These are phyloP conservation scores for Glaucidium brasilianum DNA, from an alignment of 2,113 vertebrate genomes.

Conservation along the genomic window DNA sequence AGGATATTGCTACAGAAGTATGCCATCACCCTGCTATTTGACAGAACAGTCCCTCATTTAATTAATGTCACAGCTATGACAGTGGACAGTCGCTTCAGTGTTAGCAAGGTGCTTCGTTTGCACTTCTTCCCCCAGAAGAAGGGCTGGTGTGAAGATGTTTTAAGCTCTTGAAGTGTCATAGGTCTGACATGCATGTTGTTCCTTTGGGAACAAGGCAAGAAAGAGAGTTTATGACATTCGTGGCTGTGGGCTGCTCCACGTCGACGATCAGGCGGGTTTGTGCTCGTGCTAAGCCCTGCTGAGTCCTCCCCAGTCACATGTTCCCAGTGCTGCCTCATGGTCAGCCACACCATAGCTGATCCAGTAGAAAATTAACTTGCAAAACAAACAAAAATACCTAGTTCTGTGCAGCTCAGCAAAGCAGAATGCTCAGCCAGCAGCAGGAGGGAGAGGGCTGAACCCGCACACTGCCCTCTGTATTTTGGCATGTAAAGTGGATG, in stretches of 20 bases:
- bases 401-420: too few relatives aligned
- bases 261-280: accelerated
- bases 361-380: background rate
- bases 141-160: background rate
- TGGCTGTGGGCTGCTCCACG: background rate
- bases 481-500: background rate
- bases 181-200: background rate
- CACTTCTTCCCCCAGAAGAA: background rate
- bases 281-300: background rate
- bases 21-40: background rate
- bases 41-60: background rate
- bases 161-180: background rate
- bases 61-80: background rate
- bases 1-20: background rate
- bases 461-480: background rate
- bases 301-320: accelerated
- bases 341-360: background rate
- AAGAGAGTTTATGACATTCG: too few relatives aligned
- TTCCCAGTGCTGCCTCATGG: background rate
- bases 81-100: accelerated
- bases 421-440: background rate
- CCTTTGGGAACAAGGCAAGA: background rate
- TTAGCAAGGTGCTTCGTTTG: background rate
- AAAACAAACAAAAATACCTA: background rate
- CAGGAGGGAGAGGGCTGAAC: background rate